Conservation (phyloP, 2,113 vertebrate species). For the Coregonus clupeaformis region DNA sequence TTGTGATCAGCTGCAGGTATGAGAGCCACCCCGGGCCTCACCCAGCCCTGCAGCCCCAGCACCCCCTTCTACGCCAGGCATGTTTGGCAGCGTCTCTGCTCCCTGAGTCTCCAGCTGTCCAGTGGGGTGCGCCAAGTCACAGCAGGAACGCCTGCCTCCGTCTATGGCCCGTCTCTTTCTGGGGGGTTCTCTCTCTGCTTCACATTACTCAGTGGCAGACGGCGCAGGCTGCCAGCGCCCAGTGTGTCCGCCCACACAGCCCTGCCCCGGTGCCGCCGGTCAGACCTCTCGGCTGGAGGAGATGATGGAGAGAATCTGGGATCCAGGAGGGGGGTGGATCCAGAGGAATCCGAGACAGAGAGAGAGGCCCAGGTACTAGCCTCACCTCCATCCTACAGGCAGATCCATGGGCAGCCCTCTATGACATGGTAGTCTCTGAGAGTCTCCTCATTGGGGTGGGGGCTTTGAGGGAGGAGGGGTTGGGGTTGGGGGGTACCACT, state of each 20-base stretch:
- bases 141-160: conserved; percentile 89
- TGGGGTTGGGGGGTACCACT: conserved; percentile 21
- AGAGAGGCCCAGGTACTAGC: conserved; percentile 51
- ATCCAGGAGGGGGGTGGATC: conserved; percentile 70
- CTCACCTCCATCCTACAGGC: conserved; percentile 61
- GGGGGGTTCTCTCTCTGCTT: conserved; percentile 31
- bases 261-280: conserved; percentile 77
- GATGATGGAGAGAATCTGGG: conserved; percentile 83
- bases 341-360: conserved; percentile 72
- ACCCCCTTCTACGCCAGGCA: conserved; percentile 74
- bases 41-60: conserved; percentile 66
- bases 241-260: conserved; percentile 75
- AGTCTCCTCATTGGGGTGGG: conserved; percentile 59
- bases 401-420: conserved; percentile 59
- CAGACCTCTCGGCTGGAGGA: conserved; percentile 75
- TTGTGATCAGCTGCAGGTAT: conserved; percentile 78
- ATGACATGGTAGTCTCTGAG: conserved; percentile 61
- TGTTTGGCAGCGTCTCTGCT: conserved; percentile 82
- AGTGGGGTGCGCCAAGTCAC: conserved; percentile 91
- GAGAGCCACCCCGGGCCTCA: conserved; percentile 69
- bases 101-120: conserved; percentile 93
- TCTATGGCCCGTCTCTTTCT: conserved; percentile 71
- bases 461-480: conserved; percentile 6
- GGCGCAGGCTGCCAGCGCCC: conserved; percentile 82
- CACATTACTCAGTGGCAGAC: conserved; percentile 81